These are phyloP conservation scores for Lophotis ruficrista DNA, from an alignment of 2,113 vertebrate species.

Conservation along the genomic window DNA sequence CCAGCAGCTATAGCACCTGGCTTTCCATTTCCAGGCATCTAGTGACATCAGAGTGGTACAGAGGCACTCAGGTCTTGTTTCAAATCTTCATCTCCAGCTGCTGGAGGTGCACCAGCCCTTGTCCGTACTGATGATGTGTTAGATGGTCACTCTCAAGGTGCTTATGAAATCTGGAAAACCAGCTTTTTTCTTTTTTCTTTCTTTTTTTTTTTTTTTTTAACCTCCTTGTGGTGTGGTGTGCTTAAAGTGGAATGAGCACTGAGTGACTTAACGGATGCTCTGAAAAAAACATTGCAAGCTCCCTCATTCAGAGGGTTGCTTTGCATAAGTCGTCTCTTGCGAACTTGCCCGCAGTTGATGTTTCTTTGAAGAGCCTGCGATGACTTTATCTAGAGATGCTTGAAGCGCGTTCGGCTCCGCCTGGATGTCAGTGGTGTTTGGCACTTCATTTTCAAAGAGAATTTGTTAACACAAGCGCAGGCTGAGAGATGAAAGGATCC, in stretches of 20 bases:
- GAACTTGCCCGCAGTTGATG: background rate
- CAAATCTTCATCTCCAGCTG: background rate
- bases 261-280: background rate
- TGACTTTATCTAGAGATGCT: background rate
- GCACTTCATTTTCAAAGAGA: constrained; percentile 55
- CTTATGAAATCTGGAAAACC: background rate
- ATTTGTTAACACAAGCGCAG: constrained; percentile 30
- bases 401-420: background rate
- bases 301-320: background rate
- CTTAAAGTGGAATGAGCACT: background rate
- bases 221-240: rapidly evolving
- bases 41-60: rapidly evolving
- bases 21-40: background rate
- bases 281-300: background rate
- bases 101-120: background rate
- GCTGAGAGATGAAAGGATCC: constrained; percentile 42
- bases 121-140: rapidly evolving
- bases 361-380: constrained; percentile 57
- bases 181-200: background rate
- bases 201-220: too few species aligned
- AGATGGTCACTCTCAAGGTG: background rate
- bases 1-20: background rate
- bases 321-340: background rate
- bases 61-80: background rate
- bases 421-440: background rate